phyloP scores from a whole-genome alignment of 2,888 invertebrate genomes.

The Sthenelais limicola region DNA sequence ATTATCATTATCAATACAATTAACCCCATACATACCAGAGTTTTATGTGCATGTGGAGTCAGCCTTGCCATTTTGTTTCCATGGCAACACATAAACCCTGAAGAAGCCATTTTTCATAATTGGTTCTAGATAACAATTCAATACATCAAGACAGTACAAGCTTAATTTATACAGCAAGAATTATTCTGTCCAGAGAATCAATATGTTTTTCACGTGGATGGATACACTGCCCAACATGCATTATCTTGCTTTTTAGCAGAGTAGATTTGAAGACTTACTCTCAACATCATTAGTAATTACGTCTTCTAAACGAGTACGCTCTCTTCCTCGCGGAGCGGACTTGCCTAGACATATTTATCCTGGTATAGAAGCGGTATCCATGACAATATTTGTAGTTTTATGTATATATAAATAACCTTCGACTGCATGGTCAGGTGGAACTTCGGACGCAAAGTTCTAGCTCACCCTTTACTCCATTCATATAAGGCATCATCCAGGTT shows the following conservation, averaged over 20 bases:
- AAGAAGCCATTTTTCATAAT: constrained; percentile 12
- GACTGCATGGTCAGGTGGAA: too few relatives aligned
- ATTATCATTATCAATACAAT: too few relatives aligned
- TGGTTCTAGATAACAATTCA: constrained; percentile 32
- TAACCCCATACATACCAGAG: constrained; percentile 11
- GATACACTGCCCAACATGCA: constrained; percentile 32
- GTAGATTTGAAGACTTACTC: not conserved
- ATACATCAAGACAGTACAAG: not conserved
- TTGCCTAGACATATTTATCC: too few relatives aligned
- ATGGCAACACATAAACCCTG: constrained; percentile 37
- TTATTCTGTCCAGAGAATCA: not conserved
- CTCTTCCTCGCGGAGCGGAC: too few relatives aligned
- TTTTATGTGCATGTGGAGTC: constrained; percentile 24
- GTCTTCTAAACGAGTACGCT: too few relatives aligned
- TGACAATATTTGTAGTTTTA: too few relatives aligned
- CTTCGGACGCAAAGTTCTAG: too few relatives aligned
- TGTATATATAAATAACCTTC: too few relatives aligned
- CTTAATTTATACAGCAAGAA: constrained; percentile 24
- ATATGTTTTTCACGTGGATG: constrained; percentile 30
- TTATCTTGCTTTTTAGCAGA: not conserved
- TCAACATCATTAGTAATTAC: too few relatives aligned
- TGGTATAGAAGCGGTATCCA: constrained; percentile 4
- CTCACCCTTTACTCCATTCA: too few relatives aligned
- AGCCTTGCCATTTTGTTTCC: constrained; percentile 16
- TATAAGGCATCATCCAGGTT: constrained; percentile 37